phyloP scores from a whole-genome alignment of 92 coral and sea anemone genomes.

The Siderastrea siderea region DNA sequence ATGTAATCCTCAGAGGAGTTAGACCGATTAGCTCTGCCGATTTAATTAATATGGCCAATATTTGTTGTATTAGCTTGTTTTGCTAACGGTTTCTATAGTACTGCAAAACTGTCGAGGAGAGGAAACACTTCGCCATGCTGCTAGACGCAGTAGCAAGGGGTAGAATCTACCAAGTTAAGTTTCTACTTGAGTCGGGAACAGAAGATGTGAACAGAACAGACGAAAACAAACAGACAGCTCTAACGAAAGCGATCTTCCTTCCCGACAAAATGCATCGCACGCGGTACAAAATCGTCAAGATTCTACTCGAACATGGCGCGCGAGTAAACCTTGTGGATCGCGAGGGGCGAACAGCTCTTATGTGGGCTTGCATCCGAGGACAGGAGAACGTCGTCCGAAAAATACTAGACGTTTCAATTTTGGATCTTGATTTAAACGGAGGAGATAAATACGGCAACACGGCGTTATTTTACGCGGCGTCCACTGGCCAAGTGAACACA shows the following conservation, averaged over 20 bases:
- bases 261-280: conserved; percentile 88
- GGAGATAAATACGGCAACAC: conserved; percentile 86
- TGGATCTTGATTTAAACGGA: conserved; percentile 89
- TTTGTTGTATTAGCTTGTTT: conserved; percentile 22
- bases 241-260: conserved; percentile 92
- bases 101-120: conserved; percentile 5
- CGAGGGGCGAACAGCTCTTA: conserved; percentile 79
- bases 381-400: conserved; percentile 75
- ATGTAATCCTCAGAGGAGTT: conserved; percentile 26
- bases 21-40: neutral
- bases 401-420: conserved; percentile 74
- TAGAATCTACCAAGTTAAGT: conserved; percentile 91
- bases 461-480: conserved; percentile 91
- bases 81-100: conserved; percentile 48
- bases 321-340: conserved; percentile 84
- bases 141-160: conserved; percentile 88
- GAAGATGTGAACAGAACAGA: conserved; percentile 90
- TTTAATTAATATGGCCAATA: neutral
- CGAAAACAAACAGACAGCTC: conserved; percentile 88
- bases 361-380: conserved; percentile 88
- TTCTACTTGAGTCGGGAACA: conserved; percentile 81
- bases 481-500: conserved; percentile 71
- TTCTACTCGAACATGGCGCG: conserved; percentile 85
- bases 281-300: conserved; percentile 82
- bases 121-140: conserved; percentile 66